Conservation (phyloP, 2,113 vertebrate species). For the Toxotes chatareus region DNA sequence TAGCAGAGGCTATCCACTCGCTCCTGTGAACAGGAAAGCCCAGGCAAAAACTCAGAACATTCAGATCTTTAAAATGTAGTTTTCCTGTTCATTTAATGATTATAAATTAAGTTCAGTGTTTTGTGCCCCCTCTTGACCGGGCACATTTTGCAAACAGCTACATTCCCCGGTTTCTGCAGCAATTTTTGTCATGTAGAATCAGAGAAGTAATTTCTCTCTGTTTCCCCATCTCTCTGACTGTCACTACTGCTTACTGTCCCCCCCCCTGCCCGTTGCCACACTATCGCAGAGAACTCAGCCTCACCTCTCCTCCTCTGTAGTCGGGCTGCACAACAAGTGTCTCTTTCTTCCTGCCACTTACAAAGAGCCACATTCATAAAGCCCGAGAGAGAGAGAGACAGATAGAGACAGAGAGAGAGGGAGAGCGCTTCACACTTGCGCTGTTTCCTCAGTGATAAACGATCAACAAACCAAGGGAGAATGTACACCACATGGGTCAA, state of each 20-base stretch:
- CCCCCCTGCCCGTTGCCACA: constrained; percentile 4
- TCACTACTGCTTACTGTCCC: constrained; percentile 50
- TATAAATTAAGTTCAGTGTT: neutral
- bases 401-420: constrained; percentile 35
- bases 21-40: neutral
- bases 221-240: constrained; percentile 44
- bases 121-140: neutral
- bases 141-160: constrained; percentile 13
- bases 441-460: constrained; percentile 77
- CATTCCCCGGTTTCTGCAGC: neutral
- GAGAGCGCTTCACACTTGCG: constrained; percentile 53
- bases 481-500: constrained; percentile 51
- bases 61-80: neutral
- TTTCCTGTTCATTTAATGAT: neutral
- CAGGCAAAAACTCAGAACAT: neutral
- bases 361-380: constrained; percentile 82
- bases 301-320: constrained; percentile 42
- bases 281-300: constrained; percentile 34
- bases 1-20: neutral
- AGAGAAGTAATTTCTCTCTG: constrained; percentile 39
- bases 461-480: constrained; percentile 70
- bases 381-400: constrained; percentile 36
- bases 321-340: constrained; percentile 77
- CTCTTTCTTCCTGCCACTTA: constrained; percentile 78
- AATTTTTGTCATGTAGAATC: constrained; percentile 39